Percentiles rank a stretch among this genome's conserved stretches.
phyloP scores from a whole-genome alignment of 2,113 vertebrate genomes.

The Onychorhynchus coronatus region DNA sequence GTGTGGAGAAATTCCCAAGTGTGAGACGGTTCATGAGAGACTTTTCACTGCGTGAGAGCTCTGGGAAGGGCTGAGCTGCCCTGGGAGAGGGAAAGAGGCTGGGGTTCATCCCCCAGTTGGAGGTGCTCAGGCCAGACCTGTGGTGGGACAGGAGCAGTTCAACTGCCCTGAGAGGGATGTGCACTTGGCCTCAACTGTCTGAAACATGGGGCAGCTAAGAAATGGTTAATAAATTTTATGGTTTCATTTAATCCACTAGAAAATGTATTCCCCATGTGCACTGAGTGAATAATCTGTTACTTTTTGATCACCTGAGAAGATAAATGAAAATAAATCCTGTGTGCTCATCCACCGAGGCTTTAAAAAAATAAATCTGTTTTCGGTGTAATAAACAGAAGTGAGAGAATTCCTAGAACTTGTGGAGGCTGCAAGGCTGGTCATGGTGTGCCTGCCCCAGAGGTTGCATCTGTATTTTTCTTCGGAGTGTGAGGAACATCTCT shows the following conservation, averaged over 20 bases:
- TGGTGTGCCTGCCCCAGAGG: neutral
- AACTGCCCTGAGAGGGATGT: fast-evolving
- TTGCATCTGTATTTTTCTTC: neutral
- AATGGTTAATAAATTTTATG: neutral
- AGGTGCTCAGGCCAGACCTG: neutral
- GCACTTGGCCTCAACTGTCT: neutral
- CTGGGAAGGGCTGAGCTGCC: neutral
- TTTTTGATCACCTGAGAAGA: neutral
- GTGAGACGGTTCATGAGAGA: neutral
- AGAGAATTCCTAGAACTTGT: neutral
- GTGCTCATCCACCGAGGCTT: neutral
- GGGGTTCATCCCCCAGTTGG: too few species aligned
- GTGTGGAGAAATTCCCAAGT: neutral
- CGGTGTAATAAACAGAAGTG: neutral
- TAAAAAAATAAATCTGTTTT: neutral
- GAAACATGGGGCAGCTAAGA: neutral
- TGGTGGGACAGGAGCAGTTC: neutral
- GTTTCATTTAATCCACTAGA: neutral
- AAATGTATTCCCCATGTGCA: neutral
- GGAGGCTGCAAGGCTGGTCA: fast-evolving
- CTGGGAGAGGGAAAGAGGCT: neutral
- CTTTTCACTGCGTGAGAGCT: fast-evolving
- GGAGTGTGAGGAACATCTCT: neutral
- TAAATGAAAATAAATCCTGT: neutral
- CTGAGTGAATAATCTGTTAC: neutral